These are phyloP conservation scores for Lapara coniferarum DNA, from an alignment of 2,888 invertebrate genomes.

Conservation along the genomic window DNA sequence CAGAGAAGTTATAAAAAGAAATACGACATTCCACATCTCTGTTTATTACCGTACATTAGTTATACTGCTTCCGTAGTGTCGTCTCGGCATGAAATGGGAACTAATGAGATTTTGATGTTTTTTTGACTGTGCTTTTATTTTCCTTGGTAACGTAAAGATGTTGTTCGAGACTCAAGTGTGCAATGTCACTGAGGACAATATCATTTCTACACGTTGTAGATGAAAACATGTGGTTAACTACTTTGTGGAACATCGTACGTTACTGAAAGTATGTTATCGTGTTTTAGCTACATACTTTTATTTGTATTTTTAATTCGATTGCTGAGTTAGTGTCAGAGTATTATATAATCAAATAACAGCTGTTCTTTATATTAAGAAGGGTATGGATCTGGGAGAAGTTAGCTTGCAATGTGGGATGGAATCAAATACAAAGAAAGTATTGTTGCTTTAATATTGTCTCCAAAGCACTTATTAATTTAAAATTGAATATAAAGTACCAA, in stretches of 20 bases:
- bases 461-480: too few relatives aligned
- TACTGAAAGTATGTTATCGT: neutral
- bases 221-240: conserved; percentile 18
- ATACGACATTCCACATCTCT: conserved; percentile 79
- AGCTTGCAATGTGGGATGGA: too few relatives aligned
- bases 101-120: conserved; percentile 84
- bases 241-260: neutral
- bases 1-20: conserved; percentile 81
- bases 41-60: conserved; percentile 83
- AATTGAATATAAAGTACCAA: too few relatives aligned
- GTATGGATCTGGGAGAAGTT: too few relatives aligned
- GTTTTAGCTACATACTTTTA: neutral
- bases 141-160: conserved; percentile 67
- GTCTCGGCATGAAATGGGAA: conserved; percentile 82
- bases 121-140: conserved; percentile 83
- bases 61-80: conserved; percentile 83
- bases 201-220: conserved; percentile 42
- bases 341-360: too few relatives aligned
- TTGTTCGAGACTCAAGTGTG: conserved; percentile 57
- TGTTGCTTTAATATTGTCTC: too few relatives aligned
- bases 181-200: conserved; percentile 49
- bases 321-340: neutral
- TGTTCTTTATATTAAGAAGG: too few relatives aligned
- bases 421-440: too few relatives aligned
- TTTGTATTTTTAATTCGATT: neutral